These are phyloP conservation scores for Coelopa pilipes DNA, from an alignment of 2,888 invertebrate genomes.

Conservation along the genomic window DNA sequence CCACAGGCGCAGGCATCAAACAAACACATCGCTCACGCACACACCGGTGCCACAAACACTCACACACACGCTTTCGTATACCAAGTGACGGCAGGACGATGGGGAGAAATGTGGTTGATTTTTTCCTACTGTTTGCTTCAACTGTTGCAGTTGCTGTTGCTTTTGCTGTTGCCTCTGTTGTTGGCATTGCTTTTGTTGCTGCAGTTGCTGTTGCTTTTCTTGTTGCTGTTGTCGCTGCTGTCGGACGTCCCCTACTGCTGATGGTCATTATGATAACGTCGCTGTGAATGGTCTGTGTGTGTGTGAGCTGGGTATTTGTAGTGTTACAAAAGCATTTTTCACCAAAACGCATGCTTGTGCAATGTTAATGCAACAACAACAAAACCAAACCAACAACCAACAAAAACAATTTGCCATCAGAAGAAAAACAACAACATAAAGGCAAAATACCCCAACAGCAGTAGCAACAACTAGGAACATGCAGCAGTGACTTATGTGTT, in stretches of 20 bases:
- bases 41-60: not conserved
- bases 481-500: slow-evolving; percentile 25
- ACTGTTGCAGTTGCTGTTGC: too few relatives aligned
- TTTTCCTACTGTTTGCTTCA: not conserved
- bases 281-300: slow-evolving; percentile 2
- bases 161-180: not conserved
- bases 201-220: slow-evolving; percentile 1
- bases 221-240: slow-evolving; percentile 14
- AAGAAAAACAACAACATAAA: too few relatives aligned
- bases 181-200: too few relatives aligned
- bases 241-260: slow-evolving; percentile 2
- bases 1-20: not conserved
- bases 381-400: too few relatives aligned
- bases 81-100: slow-evolving; percentile 12
- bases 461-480: slow-evolving; percentile 13
- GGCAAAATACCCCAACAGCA: not conserved
- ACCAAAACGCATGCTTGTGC: slow-evolving; percentile 8
- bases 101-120: slow-evolving; percentile 22
- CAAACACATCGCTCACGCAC: not conserved
- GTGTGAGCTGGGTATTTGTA: not conserved
- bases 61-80: slow-evolving; percentile 6
- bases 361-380: not conserved
- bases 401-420: too few relatives aligned
- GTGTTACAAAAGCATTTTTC: slow-evolving; percentile 18
- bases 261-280: slow-evolving; percentile 27